phyloP scores from a whole-genome alignment of 2,888 invertebrate genomes.

The Luperina testacea region DNA sequence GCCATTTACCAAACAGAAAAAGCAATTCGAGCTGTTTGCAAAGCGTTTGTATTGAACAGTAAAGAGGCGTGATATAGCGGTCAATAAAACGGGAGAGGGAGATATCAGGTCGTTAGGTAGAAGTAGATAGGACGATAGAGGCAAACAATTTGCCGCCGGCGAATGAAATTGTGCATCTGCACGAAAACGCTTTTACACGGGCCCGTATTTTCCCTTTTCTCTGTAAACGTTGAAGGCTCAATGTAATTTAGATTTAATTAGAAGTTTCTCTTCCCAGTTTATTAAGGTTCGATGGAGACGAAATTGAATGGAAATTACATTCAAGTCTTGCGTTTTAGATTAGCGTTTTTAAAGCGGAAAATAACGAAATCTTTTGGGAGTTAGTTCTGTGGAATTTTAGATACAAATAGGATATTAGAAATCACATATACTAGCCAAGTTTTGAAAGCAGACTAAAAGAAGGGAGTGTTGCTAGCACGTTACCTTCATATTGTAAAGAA shows the following conservation, averaged over 20 bases:
- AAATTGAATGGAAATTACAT: conserved; percentile 10
- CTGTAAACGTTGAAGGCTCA: conserved; percentile 42
- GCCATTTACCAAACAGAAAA: conserved; percentile 2
- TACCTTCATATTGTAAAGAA: background rate
- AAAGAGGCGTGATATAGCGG: conserved; percentile 49
- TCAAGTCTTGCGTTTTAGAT: conserved; percentile 1
- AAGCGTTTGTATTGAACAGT: conserved; percentile 37
- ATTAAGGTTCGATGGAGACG: conserved; percentile 12
- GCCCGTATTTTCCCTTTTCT: conserved; percentile 44
- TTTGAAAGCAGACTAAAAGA: background rate
- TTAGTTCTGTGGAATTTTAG: background rate
- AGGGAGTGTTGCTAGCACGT: background rate
- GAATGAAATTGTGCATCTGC: conserved; percentile 66
- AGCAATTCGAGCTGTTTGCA: conserved; percentile 25
- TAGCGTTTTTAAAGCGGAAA: background rate
- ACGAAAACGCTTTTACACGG: conserved; percentile 59
- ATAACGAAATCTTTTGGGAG: background rate
- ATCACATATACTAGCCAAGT: background rate
- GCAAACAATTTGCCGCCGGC: conserved; percentile 62
- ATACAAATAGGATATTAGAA: background rate
- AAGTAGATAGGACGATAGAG: conserved; percentile 50
- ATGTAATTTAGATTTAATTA: conserved; percentile 55
- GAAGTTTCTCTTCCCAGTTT: conserved; percentile 37
- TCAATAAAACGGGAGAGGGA: conserved; percentile 60
- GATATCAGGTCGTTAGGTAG: conserved; percentile 55